Base-by-base conservation (phyloP, 1,140 invertebrate genomes). In the Meloidogyne floridensis region DNA sequence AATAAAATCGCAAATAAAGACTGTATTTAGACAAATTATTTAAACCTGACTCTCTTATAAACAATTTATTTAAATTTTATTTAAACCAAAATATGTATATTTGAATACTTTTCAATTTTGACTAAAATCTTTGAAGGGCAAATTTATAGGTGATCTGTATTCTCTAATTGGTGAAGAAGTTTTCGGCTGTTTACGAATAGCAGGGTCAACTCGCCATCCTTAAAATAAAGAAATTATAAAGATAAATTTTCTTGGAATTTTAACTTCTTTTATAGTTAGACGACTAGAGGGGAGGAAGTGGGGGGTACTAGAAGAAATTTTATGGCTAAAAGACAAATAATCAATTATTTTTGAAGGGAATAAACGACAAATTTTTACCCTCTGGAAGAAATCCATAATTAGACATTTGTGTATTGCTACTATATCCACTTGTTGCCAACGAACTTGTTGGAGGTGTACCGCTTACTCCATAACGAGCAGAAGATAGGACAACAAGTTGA, bases 81-180 rank as follows among this genome's bases (percentile, higher is more conserved):
- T 53, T 53, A 8, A 8, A 53, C 1, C 9, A 82, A 79, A 85
- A 32, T 42, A 69, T 15, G 54, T 32, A 76, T 85, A 79, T 77
- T 84, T 80, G 15, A 15, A 86, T 51, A 11, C 7, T 84, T 43
- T 70, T 77, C 47, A 81, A 54, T 10, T 54, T 56, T 85, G 85
- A 84, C 81, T 84, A 72, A 87, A 85, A 51, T 85, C 84, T 81
- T 85, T 85, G 20, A 87, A 85, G 3, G 84, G 84, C 18, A 85
- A 42, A 86, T 78, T 80, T 11, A 72, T 47, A 9, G 78, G 78
- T 59, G n/a, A 85, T 53, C 54, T 59, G 9, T 85, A 85, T n/a
- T 84, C 83, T 11, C 82, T 83, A 0, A 42, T 56, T 4, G 82
- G 82, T 20, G 82, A 84, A n/a, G 80, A 53, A 13, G 82, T 84